Base-by-base conservation (phyloP, 2,797 vertebrate species). In the Melanotaenia trifasciata region DNA sequence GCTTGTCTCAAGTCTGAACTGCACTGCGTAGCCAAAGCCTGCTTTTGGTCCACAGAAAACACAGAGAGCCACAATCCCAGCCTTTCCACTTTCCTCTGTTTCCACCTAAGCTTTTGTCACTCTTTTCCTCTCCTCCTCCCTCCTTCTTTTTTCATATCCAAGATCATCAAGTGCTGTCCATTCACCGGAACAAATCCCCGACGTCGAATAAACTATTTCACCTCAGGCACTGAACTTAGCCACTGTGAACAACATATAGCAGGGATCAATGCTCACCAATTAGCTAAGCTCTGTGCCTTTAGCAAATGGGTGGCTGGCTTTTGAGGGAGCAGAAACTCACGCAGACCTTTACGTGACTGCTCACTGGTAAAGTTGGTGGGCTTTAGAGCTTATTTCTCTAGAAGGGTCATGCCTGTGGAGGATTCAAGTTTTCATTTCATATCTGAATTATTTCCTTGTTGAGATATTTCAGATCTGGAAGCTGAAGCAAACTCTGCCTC, bases 211-310 rank as follows among this genome's bases (percentile, higher is more conserved):
- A 92, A 91, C 84, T 90, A 90, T 93, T 94, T 95, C 94, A 93
- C 95, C 93, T 92, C 93, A 92, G 95, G 92, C 92, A 95, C 95
- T 95, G 95, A 96, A 95, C 95, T 96, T 96, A 96, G 95, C 95
- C 95, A 96, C 95, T 96, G 95, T 96, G 95, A 96, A 96, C 95
- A 96, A 93, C 91, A 93, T 90, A 93, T 90, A 89, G 90, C 87
- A 93, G 85, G 93, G 94, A 95, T 94, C 94, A 94, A 89, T 96
- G 95, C 94, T 96, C 95, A 94, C 93, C 94, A 95, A 95, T 95
- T 91, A 95, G 95, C 95, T 95, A 95, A 96, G 94, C 94, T 95
- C 95, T 95, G 94, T 87, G 93, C 94, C 95, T 93, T 91, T 69
- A 94, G 94, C 93, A 91, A 95, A 89, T 78, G 78, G 87, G 83